These are phyloP conservation scores for Urocitellus parryii DNA, from an alignment of 2,113 vertebrate genomes.

Conservation along the genomic window DNA sequence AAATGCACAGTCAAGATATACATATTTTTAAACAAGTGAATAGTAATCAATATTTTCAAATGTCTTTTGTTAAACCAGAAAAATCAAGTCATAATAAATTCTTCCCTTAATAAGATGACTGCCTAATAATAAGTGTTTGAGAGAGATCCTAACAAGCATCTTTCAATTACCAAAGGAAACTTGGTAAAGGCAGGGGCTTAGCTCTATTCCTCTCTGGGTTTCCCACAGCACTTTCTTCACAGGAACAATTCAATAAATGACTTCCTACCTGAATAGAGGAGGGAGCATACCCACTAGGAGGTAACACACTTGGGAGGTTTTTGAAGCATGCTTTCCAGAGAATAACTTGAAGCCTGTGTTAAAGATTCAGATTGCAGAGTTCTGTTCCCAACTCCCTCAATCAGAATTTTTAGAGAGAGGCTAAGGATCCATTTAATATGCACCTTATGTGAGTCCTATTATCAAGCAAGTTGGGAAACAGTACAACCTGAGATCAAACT, in stretches of 20 bases:
- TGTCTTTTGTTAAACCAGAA: constrained; percentile 18
- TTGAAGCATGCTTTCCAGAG: not conserved
- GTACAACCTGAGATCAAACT: not conserved
- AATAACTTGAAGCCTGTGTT: not conserved
- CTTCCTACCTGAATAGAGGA: not conserved
- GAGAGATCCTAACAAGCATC: not conserved
- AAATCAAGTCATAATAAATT: not conserved
- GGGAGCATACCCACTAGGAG: not conserved
- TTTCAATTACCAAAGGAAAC: constrained; percentile 33
- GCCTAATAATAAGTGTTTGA: not conserved
- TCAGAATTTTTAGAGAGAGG: not conserved
- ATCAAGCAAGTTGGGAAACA: not conserved
- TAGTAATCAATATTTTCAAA: constrained; percentile 26
- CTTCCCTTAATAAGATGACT: constrained; percentile 28
- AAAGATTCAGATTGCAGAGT: not conserved
- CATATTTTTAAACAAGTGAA: not conserved
- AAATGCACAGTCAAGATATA: not conserved
- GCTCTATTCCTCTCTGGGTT: not conserved
- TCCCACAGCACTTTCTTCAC: not conserved
- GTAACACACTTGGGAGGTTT: not conserved
- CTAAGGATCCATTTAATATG: not conserved
- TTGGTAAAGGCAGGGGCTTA: not conserved
- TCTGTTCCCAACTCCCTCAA: not conserved
- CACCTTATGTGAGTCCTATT: not conserved
- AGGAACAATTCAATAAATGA: not conserved